Evolutionary conservation across 2,113 vertebrate species (phyloP).

Genomic region (Melanerpes formicivorus): DNA sequence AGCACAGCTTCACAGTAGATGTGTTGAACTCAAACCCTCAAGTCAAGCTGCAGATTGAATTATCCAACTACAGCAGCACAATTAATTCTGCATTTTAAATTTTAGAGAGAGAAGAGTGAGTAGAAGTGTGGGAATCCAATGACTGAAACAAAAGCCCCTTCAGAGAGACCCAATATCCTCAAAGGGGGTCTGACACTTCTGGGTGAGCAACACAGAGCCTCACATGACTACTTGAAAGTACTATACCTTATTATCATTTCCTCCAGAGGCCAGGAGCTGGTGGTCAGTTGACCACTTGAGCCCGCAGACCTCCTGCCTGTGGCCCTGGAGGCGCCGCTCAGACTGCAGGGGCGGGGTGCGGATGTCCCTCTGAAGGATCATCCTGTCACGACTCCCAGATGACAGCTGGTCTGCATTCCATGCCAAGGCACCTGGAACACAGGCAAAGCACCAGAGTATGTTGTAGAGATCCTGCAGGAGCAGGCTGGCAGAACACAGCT

Average conservation of each 20-base stretch:
- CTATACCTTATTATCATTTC: conserved; percentile 96
- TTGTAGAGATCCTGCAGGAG: not conserved
- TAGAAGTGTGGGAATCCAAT: not conserved
- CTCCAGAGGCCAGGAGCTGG: conserved; percentile 94
- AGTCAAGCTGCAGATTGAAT: not conserved
- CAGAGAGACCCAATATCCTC: not conserved
- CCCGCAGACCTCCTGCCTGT: conserved; percentile 97
- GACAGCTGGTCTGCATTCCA: conserved; percentile 99
- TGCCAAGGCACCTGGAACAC: conserved; percentile 86
- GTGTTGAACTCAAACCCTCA: not conserved
- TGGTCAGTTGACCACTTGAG: conserved; percentile 99
- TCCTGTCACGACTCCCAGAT: conserved; percentile 92
- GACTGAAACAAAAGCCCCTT: not conserved
- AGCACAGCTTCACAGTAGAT: not conserved
- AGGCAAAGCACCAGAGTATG: not conserved
- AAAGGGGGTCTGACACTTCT: not conserved
- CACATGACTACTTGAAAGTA: not conserved
- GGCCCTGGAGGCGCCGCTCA: conserved; percentile 94
- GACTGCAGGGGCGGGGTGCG: conserved; percentile 92
- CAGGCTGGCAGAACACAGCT: not conserved
- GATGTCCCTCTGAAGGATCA: conserved; percentile 96
- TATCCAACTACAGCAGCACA: not conserved
- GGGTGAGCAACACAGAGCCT: not conserved
- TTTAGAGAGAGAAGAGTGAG: not conserved
- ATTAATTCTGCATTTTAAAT: conserved; percentile 2